Percentiles rank a stretch among this genome's conserved stretches.
These are phyloP conservation scores for Myopa testacea DNA, from an alignment of 2,888 invertebrate species.

Conservation along the genomic window DNA sequence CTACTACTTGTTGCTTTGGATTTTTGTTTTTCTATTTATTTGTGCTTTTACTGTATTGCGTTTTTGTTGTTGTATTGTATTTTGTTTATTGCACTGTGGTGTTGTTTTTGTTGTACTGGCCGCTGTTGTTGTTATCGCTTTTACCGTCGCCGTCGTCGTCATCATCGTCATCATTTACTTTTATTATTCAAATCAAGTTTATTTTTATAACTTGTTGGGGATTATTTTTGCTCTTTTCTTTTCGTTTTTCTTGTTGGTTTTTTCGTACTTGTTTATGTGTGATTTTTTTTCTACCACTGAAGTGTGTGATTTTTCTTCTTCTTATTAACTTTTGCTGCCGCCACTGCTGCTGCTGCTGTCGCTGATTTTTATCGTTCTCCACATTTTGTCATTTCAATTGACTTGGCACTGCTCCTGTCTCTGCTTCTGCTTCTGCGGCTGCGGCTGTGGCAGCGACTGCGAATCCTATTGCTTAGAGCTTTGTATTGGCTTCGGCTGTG, in stretches of 20 bases:
- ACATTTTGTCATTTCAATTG: conserved; percentile 32
- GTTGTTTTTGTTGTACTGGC: neutral
- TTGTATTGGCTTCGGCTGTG: no score
- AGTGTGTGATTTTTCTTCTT: conserved; percentile 5
- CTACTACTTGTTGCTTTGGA: neutral
- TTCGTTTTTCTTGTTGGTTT: neutral
- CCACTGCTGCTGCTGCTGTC: neutral
- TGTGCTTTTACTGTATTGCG: neutral
- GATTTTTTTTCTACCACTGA: neutral
- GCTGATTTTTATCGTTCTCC: conserved; percentile 38
- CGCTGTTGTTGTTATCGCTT: conserved; percentile 8
- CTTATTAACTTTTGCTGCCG: neutral
- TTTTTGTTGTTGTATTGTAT: neutral
- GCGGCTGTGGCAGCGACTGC: neutral
- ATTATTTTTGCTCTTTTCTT: conserved; percentile 27
- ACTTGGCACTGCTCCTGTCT: conserved; percentile 5
- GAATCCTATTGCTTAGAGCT: neutral
- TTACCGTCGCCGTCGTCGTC: neutral
- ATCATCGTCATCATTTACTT: conserved; percentile 32
- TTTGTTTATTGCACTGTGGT: no score
- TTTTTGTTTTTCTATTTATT: neutral
- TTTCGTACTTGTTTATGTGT: neutral
- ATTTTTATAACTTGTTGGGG: conserved; percentile 46
- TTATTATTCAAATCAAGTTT: conserved; percentile 49
- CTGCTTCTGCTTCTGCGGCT: neutral